Percentiles rank a stretch among this genome's conserved stretches.
Evolutionary conservation across 2,797 vertebrate genomes (phyloP).

Genomic region (Aphelocoma californica): DNA sequence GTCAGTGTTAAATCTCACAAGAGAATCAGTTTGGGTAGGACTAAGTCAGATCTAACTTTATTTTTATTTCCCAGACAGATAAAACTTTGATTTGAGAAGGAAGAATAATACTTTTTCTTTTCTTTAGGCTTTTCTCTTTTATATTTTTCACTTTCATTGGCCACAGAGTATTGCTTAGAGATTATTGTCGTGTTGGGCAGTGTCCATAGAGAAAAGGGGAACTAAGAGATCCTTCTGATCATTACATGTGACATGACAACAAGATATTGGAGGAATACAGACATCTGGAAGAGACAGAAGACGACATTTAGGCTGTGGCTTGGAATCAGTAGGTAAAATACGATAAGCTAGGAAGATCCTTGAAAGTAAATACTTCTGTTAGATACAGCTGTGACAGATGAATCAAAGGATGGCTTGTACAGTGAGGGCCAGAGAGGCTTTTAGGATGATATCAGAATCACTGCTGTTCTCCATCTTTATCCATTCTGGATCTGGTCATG

Average conservation of each 20-base stretch:
- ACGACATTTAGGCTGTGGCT: background rate
- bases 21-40: background rate
- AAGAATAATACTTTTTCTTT: background rate
- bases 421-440: background rate
- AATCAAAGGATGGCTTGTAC: background rate
- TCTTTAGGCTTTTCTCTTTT: background rate
- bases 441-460: background rate
- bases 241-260: background rate
- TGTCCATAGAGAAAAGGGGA: background rate
- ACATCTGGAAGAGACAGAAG: background rate
- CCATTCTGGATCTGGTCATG: slow-evolving; percentile 33
- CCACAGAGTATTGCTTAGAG: background rate
- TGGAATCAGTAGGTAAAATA: background rate
- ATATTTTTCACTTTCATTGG: background rate
- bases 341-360: background rate
- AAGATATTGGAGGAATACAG: background rate
- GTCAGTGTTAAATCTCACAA: background rate
- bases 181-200: background rate
- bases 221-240: background rate
- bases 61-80: background rate
- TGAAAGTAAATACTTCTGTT: slow-evolving; percentile 13
- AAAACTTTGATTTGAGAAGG: background rate
- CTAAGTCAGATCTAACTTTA: background rate
- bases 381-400: slow-evolving; percentile 19
- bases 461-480: slow-evolving; percentile 49